Conservation (phyloP, 2,888 invertebrate genomes). For the Dascillus cervinus region DNA sequence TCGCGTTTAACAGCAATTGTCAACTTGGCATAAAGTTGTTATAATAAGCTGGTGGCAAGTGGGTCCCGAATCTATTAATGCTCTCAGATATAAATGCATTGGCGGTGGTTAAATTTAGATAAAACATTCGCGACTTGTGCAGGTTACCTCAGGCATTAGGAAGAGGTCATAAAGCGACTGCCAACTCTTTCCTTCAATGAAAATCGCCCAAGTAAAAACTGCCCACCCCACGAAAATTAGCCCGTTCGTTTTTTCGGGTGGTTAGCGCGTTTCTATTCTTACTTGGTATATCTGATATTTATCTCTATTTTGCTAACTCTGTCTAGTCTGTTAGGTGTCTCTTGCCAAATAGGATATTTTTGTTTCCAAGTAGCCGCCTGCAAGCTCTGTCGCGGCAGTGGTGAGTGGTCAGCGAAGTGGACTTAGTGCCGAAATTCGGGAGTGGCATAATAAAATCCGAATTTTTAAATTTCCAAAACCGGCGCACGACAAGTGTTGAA, state of each 20-base stretch:
- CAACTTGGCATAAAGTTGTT: conserved; percentile 11
- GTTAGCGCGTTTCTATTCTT: too few species aligned
- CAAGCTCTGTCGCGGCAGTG: conserved; percentile 35
- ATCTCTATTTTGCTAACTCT: conserved; percentile 39
- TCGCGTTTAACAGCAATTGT: conserved; percentile 9
- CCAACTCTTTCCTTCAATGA: too few species aligned
- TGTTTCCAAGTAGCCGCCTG: conserved; percentile 36
- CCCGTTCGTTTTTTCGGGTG: too few species aligned
- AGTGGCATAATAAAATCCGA: conserved; percentile 3
- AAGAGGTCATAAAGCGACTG: conserved; percentile 3
- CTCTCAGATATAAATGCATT: conserved; percentile 9
- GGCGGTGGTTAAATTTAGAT: conserved; percentile 10
- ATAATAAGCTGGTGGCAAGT: conserved; percentile 9
- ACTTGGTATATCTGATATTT: conserved; percentile 24
- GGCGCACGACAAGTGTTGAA: too few species aligned
- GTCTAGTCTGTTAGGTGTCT: conserved; percentile 38
- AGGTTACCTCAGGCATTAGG: conserved; percentile 4
- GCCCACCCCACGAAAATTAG: too few species aligned
- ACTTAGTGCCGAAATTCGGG: conserved; percentile 20
- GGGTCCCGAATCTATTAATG: conserved; percentile 11
- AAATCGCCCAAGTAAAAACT: too few species aligned
- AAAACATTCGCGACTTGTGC: conserved; percentile 5
- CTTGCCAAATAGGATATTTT: conserved; percentile 46
- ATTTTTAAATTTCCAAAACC: too few species aligned
- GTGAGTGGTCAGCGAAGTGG: conserved; percentile 35